phyloP scores from a whole-genome alignment of 2,113 vertebrate genomes.

The Rousettus leschenaultii region DNA sequence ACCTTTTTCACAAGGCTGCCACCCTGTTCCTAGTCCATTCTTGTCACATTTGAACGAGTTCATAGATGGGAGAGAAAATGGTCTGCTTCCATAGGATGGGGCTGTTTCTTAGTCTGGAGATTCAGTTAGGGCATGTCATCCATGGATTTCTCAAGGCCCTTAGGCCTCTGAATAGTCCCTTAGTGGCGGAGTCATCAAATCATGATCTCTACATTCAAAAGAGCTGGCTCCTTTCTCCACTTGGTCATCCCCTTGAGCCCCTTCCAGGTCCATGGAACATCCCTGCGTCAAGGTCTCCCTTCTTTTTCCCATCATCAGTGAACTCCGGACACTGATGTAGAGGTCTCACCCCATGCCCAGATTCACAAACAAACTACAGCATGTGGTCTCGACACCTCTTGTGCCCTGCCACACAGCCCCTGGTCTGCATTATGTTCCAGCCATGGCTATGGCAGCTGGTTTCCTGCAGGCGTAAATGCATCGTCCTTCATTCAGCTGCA shows the following conservation, averaged over 20 bases:
- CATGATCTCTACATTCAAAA: background rate
- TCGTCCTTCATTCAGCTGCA: background rate
- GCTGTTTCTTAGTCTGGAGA: background rate
- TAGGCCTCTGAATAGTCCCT: background rate
- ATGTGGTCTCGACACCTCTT: accelerated
- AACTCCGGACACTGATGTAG: background rate
- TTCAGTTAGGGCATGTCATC: background rate
- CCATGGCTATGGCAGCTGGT: too few species aligned
- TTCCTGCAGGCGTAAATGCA: background rate
- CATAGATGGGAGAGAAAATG: background rate
- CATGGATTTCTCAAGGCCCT: background rate
- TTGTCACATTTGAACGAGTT: background rate
- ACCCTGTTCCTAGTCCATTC: background rate
- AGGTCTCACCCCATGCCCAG: background rate
- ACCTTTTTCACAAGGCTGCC: background rate
- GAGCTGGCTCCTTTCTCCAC: background rate
- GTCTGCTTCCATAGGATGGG: background rate
- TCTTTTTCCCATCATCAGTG: background rate
- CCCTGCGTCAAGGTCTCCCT: background rate
- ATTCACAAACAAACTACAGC: background rate
- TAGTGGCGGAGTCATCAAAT: background rate
- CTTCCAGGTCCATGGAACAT: background rate
- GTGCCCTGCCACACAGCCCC: background rate
- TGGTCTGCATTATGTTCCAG: background rate
- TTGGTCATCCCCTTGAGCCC: background rate